Evolutionary conservation across 2,113 vertebrate genomes (phyloP).

Genomic region (Odontesthes bonariensis): DNA sequence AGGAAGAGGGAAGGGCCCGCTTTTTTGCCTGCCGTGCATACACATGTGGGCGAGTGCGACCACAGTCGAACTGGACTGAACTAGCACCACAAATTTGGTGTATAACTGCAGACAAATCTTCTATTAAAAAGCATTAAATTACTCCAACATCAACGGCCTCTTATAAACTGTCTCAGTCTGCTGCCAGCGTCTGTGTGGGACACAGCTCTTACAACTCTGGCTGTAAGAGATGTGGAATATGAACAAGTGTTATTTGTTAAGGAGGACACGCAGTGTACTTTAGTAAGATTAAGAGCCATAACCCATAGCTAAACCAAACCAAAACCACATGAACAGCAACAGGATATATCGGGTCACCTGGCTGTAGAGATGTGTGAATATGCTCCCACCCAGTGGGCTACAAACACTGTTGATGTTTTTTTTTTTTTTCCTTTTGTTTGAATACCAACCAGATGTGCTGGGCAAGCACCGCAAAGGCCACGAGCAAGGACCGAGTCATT

Average conservation of each 20-base stretch:
- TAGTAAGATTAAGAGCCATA: constrained; percentile 1
- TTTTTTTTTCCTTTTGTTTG: neutral
- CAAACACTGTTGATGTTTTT: too few species aligned
- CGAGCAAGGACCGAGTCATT: too few species aligned
- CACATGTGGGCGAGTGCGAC: constrained; percentile 9
- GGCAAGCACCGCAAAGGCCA: too few species aligned
- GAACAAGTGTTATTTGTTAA: constrained; percentile 25
- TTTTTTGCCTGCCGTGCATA: neutral
- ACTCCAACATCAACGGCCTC: constrained; percentile 12
- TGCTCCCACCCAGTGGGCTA: neutral
- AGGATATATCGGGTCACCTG: neutral
- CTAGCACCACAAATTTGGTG: constrained; percentile 12
- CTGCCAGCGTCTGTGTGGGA: constrained; percentile 32
- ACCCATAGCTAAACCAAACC: neutral
- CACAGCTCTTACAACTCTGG: constrained; percentile 4
- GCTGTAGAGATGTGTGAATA: neutral
- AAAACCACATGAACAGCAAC: neutral
- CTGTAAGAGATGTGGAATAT: constrained; percentile 20
- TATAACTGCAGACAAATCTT: constrained; percentile 21
- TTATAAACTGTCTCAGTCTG: constrained; percentile 40
- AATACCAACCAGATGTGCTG: too few species aligned
- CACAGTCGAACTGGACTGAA: constrained; percentile 30
- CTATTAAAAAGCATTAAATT: constrained; percentile 10
- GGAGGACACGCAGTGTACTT: neutral
- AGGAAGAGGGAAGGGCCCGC: neutral